Conservation (phyloP, 2,113 vertebrate species). For the Oryzias javanicus region DNA sequence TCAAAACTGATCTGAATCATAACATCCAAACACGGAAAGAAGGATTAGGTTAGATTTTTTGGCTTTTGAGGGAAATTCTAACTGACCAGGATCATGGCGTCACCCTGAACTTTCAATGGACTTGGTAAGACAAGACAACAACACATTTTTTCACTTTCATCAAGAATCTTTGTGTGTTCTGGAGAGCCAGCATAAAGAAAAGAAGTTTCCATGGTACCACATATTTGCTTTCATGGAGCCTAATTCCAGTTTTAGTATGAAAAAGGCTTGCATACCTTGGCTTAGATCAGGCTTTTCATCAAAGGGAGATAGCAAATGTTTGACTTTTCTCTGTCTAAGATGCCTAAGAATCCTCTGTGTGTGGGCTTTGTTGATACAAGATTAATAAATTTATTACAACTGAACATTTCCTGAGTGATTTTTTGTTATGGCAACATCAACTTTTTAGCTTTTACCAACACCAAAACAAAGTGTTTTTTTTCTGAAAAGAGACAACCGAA, state of each 20-base stretch:
- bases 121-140: neutral
- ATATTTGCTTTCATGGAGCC: constrained; percentile 41
- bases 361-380: constrained; percentile 44
- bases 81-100: constrained; percentile 4
- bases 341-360: constrained; percentile 38
- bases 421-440: constrained; percentile 20
- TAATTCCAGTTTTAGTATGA: constrained; percentile 43
- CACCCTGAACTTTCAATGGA: constrained; percentile 10
- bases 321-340: constrained; percentile 38
- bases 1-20: constrained; percentile 41
- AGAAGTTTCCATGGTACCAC: constrained; percentile 17
- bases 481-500: neutral
- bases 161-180: constrained; percentile 2
- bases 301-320: constrained; percentile 51
- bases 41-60: constrained; percentile 19
- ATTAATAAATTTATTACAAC: constrained; percentile 37
- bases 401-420: constrained; percentile 48
- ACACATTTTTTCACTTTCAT: constrained; percentile 2
- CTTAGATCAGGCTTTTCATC: constrained; percentile 31
- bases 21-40: constrained; percentile 23
- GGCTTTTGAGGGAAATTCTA: constrained; percentile 12
- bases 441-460: constrained; percentile 6
- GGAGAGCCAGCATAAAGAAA: constrained; percentile 1
- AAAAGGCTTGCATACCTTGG: constrained; percentile 49
- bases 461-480: constrained; percentile 9